Evolutionary conservation across 2,888 invertebrate genomes (phyloP).

Genomic region (Camponotus fellah): DNA sequence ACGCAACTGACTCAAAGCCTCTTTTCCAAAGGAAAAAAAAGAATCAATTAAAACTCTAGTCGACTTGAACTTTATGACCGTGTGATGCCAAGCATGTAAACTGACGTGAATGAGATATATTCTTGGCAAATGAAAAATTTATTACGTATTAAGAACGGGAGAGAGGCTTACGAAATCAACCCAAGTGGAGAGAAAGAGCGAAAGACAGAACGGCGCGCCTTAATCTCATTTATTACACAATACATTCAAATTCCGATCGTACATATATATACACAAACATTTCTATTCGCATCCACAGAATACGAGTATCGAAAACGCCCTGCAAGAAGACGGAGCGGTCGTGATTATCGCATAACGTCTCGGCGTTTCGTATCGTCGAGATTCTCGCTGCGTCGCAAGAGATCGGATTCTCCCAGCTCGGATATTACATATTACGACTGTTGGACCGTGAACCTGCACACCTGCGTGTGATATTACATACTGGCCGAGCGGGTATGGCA

Average conservation of each 20-base stretch:
- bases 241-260: constrained; percentile 8
- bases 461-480: constrained; percentile 75
- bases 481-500: constrained; percentile 20
- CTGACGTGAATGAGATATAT: neutral
- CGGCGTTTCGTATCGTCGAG: constrained; percentile 32
- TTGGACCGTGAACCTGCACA: constrained; percentile 67
- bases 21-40: neutral
- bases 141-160: constrained; percentile 17
- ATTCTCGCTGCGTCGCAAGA: constrained; percentile 32
- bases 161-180: constrained; percentile 25
- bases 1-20: neutral
- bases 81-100: constrained; percentile 12
- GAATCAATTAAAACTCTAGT: neutral
- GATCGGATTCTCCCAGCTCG: constrained; percentile 52
- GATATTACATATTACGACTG: constrained; percentile 74
- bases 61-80: constrained; percentile 7
- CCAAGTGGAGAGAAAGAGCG: neutral
- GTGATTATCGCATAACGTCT: constrained; percentile 22
- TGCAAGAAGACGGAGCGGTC: neutral
- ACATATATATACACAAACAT: neutral
- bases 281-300: constrained; percentile 6
- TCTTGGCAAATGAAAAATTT: constrained; percentile 25
- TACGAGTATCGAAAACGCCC: neutral
- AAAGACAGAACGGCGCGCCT: constrained; percentile 30
- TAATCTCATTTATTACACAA: constrained; percentile 11